Evolutionary conservation across 2,888 invertebrate genomes (phyloP).

Genomic region (Adelphocoris suturalis): DNA sequence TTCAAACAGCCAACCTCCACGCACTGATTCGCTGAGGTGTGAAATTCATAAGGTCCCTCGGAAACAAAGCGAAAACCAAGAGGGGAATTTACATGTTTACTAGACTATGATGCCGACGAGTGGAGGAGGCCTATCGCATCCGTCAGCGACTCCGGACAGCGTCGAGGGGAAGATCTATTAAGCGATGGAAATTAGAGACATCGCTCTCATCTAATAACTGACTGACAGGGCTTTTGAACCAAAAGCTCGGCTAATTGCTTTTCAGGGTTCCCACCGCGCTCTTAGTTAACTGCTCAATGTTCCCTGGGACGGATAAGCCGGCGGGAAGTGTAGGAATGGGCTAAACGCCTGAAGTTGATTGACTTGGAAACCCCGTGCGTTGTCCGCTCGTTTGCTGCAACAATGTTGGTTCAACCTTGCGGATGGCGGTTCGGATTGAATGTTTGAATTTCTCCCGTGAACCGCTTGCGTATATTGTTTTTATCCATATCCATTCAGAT

Average conservation of each 20-base stretch:
- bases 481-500: too few species aligned
- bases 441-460: too few species aligned
- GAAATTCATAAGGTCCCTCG: slow-evolving; percentile 6
- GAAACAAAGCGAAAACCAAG: slow-evolving; percentile 17
- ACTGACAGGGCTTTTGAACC: slow-evolving; percentile 53
- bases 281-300: background rate
- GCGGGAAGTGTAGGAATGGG: slow-evolving; percentile 11
- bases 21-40: background rate
- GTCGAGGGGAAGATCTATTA: slow-evolving; percentile 55
- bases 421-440: too few species aligned
- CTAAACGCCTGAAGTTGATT: slow-evolving; percentile 28
- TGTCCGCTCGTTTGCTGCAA: background rate
- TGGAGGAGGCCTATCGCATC: slow-evolving; percentile 9
- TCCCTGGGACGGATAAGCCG: background rate
- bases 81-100: slow-evolving; percentile 10
- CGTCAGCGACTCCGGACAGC: background rate
- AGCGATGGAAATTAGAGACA: slow-evolving; percentile 65
- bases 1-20: background rate
- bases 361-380: background rate
- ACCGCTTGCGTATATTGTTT: too few species aligned
- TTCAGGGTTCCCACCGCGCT: background rate
- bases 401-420: background rate
- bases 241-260: slow-evolving; percentile 58
- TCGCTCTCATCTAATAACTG: slow-evolving; percentile 63
- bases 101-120: background rate